Base-by-base conservation (phyloP, 2,797 vertebrate genomes). In the Hypotaenidia philippensis region DNA sequence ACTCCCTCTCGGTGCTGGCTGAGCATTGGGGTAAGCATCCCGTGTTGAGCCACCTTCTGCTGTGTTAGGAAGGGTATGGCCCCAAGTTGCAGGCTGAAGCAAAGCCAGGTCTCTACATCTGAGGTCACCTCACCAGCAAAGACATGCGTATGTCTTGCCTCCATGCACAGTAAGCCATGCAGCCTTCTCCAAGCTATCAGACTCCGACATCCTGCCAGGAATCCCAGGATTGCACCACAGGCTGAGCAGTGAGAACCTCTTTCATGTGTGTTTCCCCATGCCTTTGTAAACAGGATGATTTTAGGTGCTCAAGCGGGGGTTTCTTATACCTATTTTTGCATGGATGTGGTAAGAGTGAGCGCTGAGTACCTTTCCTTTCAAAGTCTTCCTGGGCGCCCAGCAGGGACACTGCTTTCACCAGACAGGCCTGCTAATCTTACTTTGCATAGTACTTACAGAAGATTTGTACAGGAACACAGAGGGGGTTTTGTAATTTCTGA, bases 31-130 rank as follows among this genome's bases (percentile, higher is more conserved):
- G 23, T 6, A 18, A 55, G 55, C 32, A 89, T 56, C 19, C 52
- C 0, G 0, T 13, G 26, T 40, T 1, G 5, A 59, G n/a, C 11
- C 0, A 0, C 47, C 40, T n/a, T 40, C n/a, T 82, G 40, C 61
- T 0, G 0, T 8, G 3, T 38, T 11, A 31, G 45, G n/a, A 59
- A 63, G 38, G 21, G 27, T 36, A 10, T 7, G 10, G 13, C n/a
- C 21, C 8, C 1, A 5, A 26, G n/a, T 2, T 13, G 26, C 29
- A 55, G 45, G 29, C 6, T 14, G 31, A 61, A 83, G 56, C 18
- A 83, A 70, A 74, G 1, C 5, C 13, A 26, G 29, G n/a, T 57
- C 47, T 57, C 38, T 11, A 5, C 0, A 0, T n/a, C 52, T 2
- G 1, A 50, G 68, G 31, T 40, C 36, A 63, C 34, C 34, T 53